Evolutionary conservation across 2,113 vertebrate species (phyloP), one percentile per base, ranked within the genome.

Genomic region (Chloroceryle aenea): DNA sequence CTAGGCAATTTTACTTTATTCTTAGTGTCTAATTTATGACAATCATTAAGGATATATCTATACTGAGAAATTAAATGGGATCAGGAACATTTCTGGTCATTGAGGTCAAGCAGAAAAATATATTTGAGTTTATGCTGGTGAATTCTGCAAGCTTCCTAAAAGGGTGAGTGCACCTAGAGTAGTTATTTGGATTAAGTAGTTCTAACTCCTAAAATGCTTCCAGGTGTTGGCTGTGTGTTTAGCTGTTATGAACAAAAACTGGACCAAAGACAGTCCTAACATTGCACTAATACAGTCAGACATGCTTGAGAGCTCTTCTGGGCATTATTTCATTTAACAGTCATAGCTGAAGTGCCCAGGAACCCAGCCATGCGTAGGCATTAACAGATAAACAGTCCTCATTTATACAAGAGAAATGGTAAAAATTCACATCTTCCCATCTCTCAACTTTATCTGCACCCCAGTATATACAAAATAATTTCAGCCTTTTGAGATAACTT

Each of bases 11-110:
- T 89, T 84, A 89, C 47, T 94, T 97, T 77, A 91, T 77, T 89
- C 84, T 75, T 93, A 89, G 61, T 34, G n/a, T 74, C 47, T 89
- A 87, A 93, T 97, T 95, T 96, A 94, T 85, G 56, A 36, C 61
- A 94, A 85, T 82, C 85, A 91, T 96, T 94, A 94, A 85, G 78
- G 45, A 72, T 91, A 85, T 85, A 79, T 78, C 71, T 91, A 87
- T 85, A 76, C 43, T 40, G 71, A 89, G 66, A 94, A 94, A 85
- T 85, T 48, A 89, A 94, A 79, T 66, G 48, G 77, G 38, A 72
- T 30, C 12, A 73, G n/a, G 69, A 85, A 91, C 12, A 79, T 90
- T 93, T 91, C 69, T 85, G 69, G 66, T 90, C 90, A 82, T 30
- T 52, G 34, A 63, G 71, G 53, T 85, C 43, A 90, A 87, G 50